Evolutionary conservation across 2,113 vertebrate genomes (phyloP), one percentile per base, ranked within the genome.

Genomic region (Scartelaos histophorus): DNA sequence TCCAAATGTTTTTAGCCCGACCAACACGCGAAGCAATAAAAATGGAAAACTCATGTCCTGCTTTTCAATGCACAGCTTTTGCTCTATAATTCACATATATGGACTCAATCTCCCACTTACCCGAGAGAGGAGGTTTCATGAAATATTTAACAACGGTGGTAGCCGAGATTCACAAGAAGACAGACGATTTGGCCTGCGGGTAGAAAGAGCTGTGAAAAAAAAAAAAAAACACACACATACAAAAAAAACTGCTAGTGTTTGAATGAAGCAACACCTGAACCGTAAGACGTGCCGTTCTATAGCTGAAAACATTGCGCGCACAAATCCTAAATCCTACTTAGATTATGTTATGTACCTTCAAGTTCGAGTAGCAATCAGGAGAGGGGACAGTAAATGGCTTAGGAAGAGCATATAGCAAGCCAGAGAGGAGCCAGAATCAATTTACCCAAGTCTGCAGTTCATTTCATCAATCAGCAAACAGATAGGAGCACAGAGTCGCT

Each of bases 381-480:
- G 34, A 21, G 38, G 15, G 43, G 45, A 66, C 34, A n/a, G 61
- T 64, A 38, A 64, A 38, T 38, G 61, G 61, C 61, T 64, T 64
- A 58, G 22, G 3, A 25, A 53, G 60, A 71, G 69, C 61, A 66
- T 57, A 70, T 62, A 75, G 49, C 60, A 69, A 62, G 81, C 78
- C 71, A 86, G 84, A 84, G 82, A 85, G 71, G 71, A 79, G 87
- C 86, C 84, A 90, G 85, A 92, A 90, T 90, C 90, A 91, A 91
- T 92, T 90, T 87, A 54, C 80, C 80, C 75, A 80, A 84, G 85
- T 85, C 87, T 76, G 1, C 88, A 90, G 91, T 91, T 91, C 82
- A 91, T 92, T 93, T 90, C 89, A 91, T 91, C 86, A 89, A 87
- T 92, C 90, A 88, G 82, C 82, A 82, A 82, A 85, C 89, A 86